These are phyloP conservation scores for Knipowitschia caucasica DNA, from an alignment of 2,797 vertebrate species.

Conservation along the genomic window DNA sequence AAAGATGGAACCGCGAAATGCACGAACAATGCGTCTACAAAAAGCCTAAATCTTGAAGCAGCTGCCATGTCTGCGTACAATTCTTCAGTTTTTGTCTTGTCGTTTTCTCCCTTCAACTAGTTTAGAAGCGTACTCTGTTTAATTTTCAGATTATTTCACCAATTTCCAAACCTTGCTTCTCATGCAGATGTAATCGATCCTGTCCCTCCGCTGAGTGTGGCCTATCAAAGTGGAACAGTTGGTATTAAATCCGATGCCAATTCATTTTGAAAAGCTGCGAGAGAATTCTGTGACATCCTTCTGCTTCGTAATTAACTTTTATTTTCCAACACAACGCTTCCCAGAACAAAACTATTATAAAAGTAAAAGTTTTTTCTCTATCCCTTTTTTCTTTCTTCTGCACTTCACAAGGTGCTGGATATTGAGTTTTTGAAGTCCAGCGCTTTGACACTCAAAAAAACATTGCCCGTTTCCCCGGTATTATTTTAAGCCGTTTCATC, in stretches of 20 bases:
- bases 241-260: constrained; percentile 52
- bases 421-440: constrained; percentile 14
- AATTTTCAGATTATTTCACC: not conserved
- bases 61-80: not conserved
- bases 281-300: constrained; percentile 36
- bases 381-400: constrained; percentile 13
- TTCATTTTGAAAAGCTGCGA: constrained; percentile 38
- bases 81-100: not conserved
- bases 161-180: constrained; percentile 17
- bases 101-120: not conserved
- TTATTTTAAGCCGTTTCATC: not conserved
- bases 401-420: constrained; percentile 22
- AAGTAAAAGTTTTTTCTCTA: constrained; percentile 40
- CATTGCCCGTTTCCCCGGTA: not conserved
- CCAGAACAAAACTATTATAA: constrained; percentile 53
- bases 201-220: constrained; percentile 38
- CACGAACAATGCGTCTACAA: not conserved
- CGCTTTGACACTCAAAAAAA: not conserved
- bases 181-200: constrained; percentile 47
- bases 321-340: constrained; percentile 49
- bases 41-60: not conserved
- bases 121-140: not conserved
- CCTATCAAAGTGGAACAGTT: constrained; percentile 55
- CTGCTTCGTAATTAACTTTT: constrained; percentile 63
- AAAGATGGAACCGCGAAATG: too few relatives aligned